Base-by-base conservation (phyloP, 2,113 vertebrate genomes). In the Holacanthus passer region DNA sequence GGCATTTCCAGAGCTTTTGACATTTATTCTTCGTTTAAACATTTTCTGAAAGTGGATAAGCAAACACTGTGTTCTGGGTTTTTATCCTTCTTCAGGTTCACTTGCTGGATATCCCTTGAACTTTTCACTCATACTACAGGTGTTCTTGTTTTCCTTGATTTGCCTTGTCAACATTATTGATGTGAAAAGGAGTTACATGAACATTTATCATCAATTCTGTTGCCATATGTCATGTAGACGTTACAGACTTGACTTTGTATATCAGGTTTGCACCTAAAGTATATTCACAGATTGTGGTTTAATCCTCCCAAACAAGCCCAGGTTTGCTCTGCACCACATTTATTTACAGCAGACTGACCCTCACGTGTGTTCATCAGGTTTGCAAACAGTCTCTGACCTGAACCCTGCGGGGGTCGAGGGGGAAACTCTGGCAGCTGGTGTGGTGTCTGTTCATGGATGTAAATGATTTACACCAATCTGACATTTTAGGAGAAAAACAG, bases 401-500 rank as follows among this genome's bases (percentile, higher is more conserved):
- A 20, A 22, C 80, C 52, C 60, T 37, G 11, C 45, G n/a, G 69
- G 55, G 69, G 62, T 77, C 58, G 27, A 43, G 47, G 56, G 22
- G 50, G 71, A 53, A 79, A 59, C 73, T 77, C 79, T 39, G 48
- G 45, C 50, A 47, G 43, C 10, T 22, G 9, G 53, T n/a, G 10
- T 10, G 6, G 31, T 56, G 29, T 69, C 59, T 59, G 45, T 5
- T 73, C 31, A 22, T 2, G 17, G 5, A 37, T 4, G 71, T 83
- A 9, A 92, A 93, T 93, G 52, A 92, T 90, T 90, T 17, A 92
- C 84, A 52, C 9, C 2, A 0, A 11, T 1, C 37, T 73, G 32
- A 43, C 0, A 6, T 62, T 87, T 84, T 16, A 13, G 27, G 45
- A 24, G 81, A 32, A 82, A 81, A 87, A 73, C 53, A 69, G 14